These are phyloP conservation scores for Apodemia zela DNA, from an alignment of 2,888 invertebrate genomes.

Conservation along the genomic window DNA sequence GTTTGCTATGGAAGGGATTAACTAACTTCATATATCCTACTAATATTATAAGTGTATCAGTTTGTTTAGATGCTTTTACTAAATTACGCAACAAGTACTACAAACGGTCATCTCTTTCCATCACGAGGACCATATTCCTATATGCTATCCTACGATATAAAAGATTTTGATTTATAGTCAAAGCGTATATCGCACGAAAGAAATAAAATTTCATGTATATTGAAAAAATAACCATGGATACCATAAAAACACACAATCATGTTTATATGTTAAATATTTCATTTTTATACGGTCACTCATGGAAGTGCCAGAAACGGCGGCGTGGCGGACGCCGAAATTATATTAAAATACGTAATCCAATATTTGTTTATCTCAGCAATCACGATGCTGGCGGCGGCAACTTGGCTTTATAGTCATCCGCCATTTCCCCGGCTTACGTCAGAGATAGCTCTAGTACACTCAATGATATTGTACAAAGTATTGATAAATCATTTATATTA, in stretches of 20 bases:
- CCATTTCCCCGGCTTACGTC: constrained; percentile 9
- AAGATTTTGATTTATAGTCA: too few relatives aligned
- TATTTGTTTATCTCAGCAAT: constrained; percentile 10
- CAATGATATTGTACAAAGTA: background rate
- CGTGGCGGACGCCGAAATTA: background rate
- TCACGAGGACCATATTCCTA: too few relatives aligned
- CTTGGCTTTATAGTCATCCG: constrained; percentile 1
- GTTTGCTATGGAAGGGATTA: too few relatives aligned
- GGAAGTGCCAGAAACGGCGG: background rate
- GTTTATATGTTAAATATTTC: background rate
- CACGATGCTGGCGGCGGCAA: background rate
- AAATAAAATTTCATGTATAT: background rate
- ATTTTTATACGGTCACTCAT: constrained; percentile 1
- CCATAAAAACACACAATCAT: background rate
- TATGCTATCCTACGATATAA: too few relatives aligned
- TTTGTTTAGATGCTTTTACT: too few relatives aligned
- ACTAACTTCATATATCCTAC: too few relatives aligned
- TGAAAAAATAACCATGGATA: background rate
- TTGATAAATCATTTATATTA: too few relatives aligned
- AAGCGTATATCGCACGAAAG: too few relatives aligned
- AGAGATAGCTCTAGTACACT: constrained; percentile 13
- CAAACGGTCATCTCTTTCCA: too few relatives aligned
- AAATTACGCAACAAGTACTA: too few relatives aligned
- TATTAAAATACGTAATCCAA: constrained; percentile 13
- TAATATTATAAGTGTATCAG: too few relatives aligned